These are phyloP conservation scores for Leptodactylus fuscus DNA, from an alignment of 2,113 vertebrate genomes.

Conservation along the genomic window DNA sequence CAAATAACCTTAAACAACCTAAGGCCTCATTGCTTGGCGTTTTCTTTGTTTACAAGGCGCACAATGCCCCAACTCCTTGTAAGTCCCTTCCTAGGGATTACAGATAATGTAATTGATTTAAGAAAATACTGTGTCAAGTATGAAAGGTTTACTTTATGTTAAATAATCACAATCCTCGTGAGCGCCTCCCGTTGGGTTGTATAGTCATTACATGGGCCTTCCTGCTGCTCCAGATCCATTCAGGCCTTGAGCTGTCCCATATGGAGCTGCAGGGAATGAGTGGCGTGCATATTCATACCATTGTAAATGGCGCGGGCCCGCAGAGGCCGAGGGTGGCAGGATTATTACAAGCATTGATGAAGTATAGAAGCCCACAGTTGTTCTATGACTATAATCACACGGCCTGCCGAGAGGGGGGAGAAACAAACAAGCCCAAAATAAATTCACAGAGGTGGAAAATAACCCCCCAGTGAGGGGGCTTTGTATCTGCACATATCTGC, in stretches of 20 bases:
- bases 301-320: background rate
- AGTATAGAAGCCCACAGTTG: background rate
- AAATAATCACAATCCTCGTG: background rate
- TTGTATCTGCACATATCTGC: background rate
- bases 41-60: background rate
- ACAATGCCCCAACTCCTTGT: background rate
- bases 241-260: background rate
- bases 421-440: constrained; percentile 14
- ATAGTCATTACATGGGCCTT: background rate
- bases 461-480: background rate
- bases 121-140: background rate
- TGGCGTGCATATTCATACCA: background rate
- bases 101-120: background rate
- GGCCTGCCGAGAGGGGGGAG: background rate
- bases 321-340: background rate
- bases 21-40: background rate
- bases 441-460: background rate
- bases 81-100: background rate
- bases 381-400: background rate
- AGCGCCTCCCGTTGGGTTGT: no score
- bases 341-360: background rate
- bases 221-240: background rate
- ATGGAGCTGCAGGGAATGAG: background rate
- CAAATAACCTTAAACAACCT: no score
- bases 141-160: background rate